A percentile compares a stretch with the other conserved stretches of the same genome.
These are phyloP conservation scores for Tachina lurida DNA, from an alignment of 2,888 invertebrate species.

Conservation along the genomic window DNA sequence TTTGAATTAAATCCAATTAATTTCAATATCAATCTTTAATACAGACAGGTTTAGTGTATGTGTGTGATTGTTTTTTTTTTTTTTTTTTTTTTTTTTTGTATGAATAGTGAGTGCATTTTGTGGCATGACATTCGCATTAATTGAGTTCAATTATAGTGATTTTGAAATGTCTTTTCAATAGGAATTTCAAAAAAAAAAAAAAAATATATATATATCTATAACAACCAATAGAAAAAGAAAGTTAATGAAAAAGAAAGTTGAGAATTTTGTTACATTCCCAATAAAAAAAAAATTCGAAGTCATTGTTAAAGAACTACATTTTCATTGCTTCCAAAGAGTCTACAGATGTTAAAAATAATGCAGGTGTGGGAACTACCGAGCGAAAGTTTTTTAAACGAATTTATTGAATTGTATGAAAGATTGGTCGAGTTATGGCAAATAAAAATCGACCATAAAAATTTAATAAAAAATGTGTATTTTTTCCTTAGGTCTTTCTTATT, in stretches of 20 bases:
- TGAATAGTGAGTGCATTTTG: constrained; percentile 21
- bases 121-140: constrained; percentile 65
- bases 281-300: too few species aligned
- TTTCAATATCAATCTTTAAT: constrained; percentile 63
- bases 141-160: constrained; percentile 67
- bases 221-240: neutral
- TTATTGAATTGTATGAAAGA: too few species aligned
- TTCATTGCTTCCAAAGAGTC: too few species aligned
- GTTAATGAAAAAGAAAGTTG: neutral
- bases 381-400: too few species aligned
- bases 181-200: neutral
- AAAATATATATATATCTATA: neutral
- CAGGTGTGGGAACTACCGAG: too few species aligned
- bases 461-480: too few species aligned
- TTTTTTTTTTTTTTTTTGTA: neutral
- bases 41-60: constrained; percentile 1
- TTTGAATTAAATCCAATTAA: constrained; percentile 70
- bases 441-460: too few species aligned
- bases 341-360: too few species aligned
- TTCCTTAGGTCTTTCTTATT: too few species aligned
- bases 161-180: constrained; percentile 36
- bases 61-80: neutral
- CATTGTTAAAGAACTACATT: too few species aligned
- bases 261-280: neutral
- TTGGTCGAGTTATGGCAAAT: too few species aligned